Conservation (phyloP, 2,113 vertebrate genomes). For the Lates calcarifer region DNA sequence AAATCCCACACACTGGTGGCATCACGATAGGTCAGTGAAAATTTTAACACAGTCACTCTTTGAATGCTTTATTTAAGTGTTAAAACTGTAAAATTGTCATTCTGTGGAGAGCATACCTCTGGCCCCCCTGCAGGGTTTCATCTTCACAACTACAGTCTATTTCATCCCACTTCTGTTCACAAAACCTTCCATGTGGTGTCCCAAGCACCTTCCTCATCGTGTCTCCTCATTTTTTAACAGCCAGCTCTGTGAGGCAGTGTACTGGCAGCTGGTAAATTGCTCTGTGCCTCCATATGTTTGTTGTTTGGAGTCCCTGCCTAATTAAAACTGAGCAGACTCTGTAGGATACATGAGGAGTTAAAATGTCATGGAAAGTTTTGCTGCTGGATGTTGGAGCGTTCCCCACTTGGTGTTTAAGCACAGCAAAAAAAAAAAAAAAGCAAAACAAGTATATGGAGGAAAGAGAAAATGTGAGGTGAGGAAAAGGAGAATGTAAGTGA, state of each 20-base stretch:
- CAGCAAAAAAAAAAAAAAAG: not conserved
- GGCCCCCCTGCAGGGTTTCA: not conserved
- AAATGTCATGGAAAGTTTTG: constrained; percentile 36
- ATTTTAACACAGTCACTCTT: no score
- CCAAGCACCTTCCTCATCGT: not conserved
- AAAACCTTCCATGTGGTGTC: not conserved
- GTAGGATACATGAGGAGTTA: constrained; percentile 2
- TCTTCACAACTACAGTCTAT: not conserved
- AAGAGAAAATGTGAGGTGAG: not conserved
- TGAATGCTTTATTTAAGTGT: not conserved
- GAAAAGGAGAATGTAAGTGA: not conserved
- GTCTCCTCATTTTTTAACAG: not conserved
- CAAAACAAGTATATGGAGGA: not conserved
- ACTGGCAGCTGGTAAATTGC: constrained; percentile 24
- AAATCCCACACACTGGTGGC: no score
- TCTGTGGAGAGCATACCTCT: not conserved
- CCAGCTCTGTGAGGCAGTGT: not conserved
- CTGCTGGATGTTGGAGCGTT: not conserved
- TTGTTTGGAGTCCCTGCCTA: constrained; percentile 44
- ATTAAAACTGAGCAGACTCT: constrained; percentile 49
- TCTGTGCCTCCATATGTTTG: constrained; percentile 41
- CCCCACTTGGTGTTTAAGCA: not conserved
- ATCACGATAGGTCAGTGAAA: no score
- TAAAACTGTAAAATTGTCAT: not conserved
- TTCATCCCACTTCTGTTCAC: not conserved